Percentiles rank a stretch among this genome's conserved stretches.
These are phyloP conservation scores for Uropetala carovei DNA, from an alignment of 2,888 invertebrate genomes.

Conservation along the genomic window DNA sequence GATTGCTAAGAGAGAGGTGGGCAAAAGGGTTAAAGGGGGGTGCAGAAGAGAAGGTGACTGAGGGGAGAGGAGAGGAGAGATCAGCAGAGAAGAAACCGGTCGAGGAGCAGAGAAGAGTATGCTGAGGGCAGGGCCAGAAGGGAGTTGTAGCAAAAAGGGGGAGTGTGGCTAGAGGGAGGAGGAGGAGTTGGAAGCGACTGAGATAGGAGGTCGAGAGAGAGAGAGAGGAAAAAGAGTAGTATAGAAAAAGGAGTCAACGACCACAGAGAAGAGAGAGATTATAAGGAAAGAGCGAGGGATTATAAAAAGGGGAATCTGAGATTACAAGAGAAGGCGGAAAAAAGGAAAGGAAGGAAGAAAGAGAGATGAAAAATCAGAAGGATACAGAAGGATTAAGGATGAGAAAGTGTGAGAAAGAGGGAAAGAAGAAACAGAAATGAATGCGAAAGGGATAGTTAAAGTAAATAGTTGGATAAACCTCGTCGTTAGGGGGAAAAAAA, in stretches of 20 bases:
- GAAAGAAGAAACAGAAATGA: not conserved
- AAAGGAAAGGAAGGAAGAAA: not conserved
- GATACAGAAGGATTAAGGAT: too few relatives aligned
- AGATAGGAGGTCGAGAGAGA: not conserved
- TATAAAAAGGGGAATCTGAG: not conserved
- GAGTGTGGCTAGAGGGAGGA: not conserved
- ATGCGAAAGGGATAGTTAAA: not conserved
- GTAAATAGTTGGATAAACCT: too few relatives aligned
- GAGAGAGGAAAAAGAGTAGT: too few relatives aligned
- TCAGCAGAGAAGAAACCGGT: conserved; percentile 26
- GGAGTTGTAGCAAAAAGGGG: not conserved
- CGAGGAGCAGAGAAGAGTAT: not conserved
- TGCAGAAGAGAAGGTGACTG: not conserved
- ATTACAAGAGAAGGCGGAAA: not conserved
- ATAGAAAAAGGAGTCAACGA: too few relatives aligned
- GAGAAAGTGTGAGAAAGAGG: not conserved
- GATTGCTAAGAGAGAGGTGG: not conserved
- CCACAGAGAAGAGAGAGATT: not conserved
- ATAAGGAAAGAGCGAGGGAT: not conserved
- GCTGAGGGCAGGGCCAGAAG: conserved; percentile 39
- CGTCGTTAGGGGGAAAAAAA: too few relatives aligned
- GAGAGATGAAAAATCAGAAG: not conserved
- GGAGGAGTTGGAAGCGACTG: conserved; percentile 39
- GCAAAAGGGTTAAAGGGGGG: not conserved
- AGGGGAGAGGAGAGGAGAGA: not conserved